Conservation (phyloP, 1,140 invertebrate genomes). For the Caerostris darwini region DNA sequence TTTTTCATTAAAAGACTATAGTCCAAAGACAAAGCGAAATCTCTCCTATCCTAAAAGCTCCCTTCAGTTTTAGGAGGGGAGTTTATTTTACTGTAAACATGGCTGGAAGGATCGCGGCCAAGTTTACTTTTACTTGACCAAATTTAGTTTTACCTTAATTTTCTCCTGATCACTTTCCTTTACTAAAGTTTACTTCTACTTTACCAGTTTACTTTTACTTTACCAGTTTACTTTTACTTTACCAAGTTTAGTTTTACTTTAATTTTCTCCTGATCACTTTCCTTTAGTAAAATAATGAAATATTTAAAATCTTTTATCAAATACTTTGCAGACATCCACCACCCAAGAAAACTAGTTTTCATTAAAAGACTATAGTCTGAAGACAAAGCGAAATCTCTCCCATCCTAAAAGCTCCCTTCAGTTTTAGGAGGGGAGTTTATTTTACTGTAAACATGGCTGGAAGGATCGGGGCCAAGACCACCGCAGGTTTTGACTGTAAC, state of each 20-base stretch:
- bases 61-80: not conserved
- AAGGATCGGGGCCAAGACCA: slow-evolving; percentile 46
- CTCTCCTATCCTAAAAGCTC: not conserved
- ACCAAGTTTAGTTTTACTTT: too few relatives aligned
- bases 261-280: too few relatives aligned
- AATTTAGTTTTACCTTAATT: too few relatives aligned
- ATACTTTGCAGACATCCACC: too few relatives aligned
- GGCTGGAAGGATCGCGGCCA: not conserved
- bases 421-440: slow-evolving; percentile 47
- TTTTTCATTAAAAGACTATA: not conserved
- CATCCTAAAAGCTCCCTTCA: not conserved
- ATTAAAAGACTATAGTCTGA: not conserved
- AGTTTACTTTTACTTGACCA: too few relatives aligned
- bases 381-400: slow-evolving; percentile 17
- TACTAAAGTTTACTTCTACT: too few relatives aligned
- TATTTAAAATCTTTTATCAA: too few relatives aligned
- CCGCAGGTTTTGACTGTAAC: slow-evolving; percentile 64
- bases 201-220: too few relatives aligned
- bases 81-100: slow-evolving; percentile 74
- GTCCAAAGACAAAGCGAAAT: not conserved
- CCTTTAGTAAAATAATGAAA: too few relatives aligned
- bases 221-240: too few relatives aligned
- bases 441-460: slow-evolving; percentile 69
- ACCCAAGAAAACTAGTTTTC: not conserved
- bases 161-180: too few relatives aligned